Base-by-base conservation (phyloP, 2,888 invertebrate genomes). In the Ditula angustiorana region DNA sequence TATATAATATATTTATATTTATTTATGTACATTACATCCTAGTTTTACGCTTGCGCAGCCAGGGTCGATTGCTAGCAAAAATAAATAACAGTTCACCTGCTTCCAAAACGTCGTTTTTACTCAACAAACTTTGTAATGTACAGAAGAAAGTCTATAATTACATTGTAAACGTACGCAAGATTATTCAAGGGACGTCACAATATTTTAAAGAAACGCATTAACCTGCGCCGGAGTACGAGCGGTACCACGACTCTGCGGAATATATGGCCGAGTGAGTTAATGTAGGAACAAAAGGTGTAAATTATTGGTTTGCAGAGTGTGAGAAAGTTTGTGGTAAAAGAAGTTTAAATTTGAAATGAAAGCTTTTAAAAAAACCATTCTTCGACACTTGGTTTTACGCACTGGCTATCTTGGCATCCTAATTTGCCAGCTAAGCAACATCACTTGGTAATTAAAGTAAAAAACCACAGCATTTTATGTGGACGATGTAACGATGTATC, bases 161-260 rank as follows among this genome's bases (percentile, higher is more conserved):
- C 50, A 3, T 19, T 26, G 26, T 7, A 85, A 84, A 85, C 83
- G 80, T 10, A 21, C 59, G 75, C 67, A 77, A 82, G 79, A 89
- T 90, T 85, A 89, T 85, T 88, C 86, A 88, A 73, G 71, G 74
- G 74, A 80, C 82, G 86, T 88, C 88, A 86, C 86, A 87, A 90
- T 90, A 89, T 87, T 88, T 90, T 86, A 90, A 87, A 84, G 81
- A 79, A 74, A 79, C 82, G 80, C 83, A 86, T 87, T 86, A 85
- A 85, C 83, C 74, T 67, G 73, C 86, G 87, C 86, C 85, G 71
- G 78, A 21, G 28, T 26, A 53, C 13, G n/a, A 37, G 46, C 47
- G 37, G 23, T 35, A 35, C 28, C 44, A 50, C 50, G 47, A 65
- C 28, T 16, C 19, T 19, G 16, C 26, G 28, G 44, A 58, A 35